A percentile compares a stretch with the other conserved stretches of the same genome.
phyloP scores from a whole-genome alignment of 1,140 invertebrate genomes.

The Nixonia krombeini region DNA sequence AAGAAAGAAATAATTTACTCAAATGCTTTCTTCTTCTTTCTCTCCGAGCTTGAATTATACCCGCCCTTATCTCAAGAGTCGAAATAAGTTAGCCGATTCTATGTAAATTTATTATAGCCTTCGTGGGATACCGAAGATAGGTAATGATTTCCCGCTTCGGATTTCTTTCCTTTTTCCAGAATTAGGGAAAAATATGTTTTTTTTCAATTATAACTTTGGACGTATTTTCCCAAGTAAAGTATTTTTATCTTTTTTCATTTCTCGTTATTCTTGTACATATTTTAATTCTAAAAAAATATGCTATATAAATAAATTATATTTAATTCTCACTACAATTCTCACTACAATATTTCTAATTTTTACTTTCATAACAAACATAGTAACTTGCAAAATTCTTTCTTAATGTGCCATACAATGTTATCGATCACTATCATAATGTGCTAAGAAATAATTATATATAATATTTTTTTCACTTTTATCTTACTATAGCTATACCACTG shows the following conservation, averaged over 20 bases:
- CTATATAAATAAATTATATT: conserved; percentile 1
- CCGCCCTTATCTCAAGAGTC: conserved; percentile 27
- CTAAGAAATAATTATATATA: conserved; percentile 14
- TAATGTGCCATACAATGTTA: too few species aligned
- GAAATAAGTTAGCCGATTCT: conserved; percentile 29
- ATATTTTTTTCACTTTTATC: conserved; percentile 30
- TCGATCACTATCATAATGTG: conserved; percentile 23
- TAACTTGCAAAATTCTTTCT: too few species aligned
- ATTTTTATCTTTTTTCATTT: background rate
- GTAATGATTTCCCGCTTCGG: background rate
- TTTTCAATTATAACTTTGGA: background rate
- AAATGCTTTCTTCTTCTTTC: background rate
- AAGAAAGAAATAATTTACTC: background rate
- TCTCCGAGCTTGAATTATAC: conserved; percentile 20
- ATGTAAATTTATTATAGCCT: conserved; percentile 39
- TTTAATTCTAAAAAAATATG: background rate
- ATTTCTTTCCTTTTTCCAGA: conserved; percentile 16
- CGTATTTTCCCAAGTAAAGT: too few species aligned
- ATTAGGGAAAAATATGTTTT: background rate
- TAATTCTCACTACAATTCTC: too few species aligned
- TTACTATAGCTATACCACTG: conserved; percentile 11
- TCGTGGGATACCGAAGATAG: conserved; percentile 27
- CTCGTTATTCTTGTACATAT: background rate
- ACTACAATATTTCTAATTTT: too few species aligned
- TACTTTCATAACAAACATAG: too few species aligned